Evolutionary conservation across 2,888 invertebrate species (phyloP).

Genomic region (Sturmia bella): DNA sequence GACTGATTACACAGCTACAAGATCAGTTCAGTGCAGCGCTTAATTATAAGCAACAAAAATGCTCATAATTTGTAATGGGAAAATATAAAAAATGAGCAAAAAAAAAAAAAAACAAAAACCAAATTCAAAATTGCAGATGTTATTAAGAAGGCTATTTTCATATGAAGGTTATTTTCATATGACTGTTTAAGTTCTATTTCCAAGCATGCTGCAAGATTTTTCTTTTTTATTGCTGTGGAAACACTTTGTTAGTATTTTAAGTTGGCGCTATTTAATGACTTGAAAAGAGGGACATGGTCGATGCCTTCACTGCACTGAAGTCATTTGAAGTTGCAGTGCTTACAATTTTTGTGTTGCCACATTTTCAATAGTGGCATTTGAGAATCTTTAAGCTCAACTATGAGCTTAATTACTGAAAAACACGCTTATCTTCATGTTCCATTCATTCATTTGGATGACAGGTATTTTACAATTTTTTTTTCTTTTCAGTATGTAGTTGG

Average conservation of each 20-base stretch:
- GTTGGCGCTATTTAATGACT: slow-evolving; percentile 51
- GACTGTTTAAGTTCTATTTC: slow-evolving; percentile 16
- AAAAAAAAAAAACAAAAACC: slow-evolving; percentile 25
- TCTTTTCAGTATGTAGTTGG: neutral
- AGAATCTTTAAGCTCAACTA: slow-evolving; percentile 50
- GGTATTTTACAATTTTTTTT: slow-evolving; percentile 50
- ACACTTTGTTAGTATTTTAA: slow-evolving; percentile 17
- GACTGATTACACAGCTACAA: slow-evolving; percentile 26
- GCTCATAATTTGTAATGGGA: slow-evolving; percentile 46
- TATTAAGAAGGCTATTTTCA: slow-evolving; percentile 16
- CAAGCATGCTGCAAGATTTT: slow-evolving; percentile 9
- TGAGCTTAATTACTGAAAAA: slow-evolving; percentile 66
- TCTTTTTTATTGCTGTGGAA: neutral
- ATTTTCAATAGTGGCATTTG: slow-evolving; percentile 48
- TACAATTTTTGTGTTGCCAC: neutral
- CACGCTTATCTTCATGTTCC: slow-evolving; percentile 66
- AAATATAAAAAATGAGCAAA: slow-evolving; percentile 24
- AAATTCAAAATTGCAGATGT: neutral
- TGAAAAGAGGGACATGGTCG: slow-evolving; percentile 29
- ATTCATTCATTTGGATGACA: slow-evolving; percentile 61
- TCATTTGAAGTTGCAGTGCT: slow-evolving; percentile 5
- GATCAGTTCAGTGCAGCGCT: slow-evolving; percentile 29
- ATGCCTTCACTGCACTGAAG: neutral
- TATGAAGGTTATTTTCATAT: slow-evolving; percentile 32
- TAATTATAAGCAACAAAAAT: slow-evolving; percentile 31